Conservation (phyloP, 2,888 invertebrate genomes). For the Acleris holmiana region DNA sequence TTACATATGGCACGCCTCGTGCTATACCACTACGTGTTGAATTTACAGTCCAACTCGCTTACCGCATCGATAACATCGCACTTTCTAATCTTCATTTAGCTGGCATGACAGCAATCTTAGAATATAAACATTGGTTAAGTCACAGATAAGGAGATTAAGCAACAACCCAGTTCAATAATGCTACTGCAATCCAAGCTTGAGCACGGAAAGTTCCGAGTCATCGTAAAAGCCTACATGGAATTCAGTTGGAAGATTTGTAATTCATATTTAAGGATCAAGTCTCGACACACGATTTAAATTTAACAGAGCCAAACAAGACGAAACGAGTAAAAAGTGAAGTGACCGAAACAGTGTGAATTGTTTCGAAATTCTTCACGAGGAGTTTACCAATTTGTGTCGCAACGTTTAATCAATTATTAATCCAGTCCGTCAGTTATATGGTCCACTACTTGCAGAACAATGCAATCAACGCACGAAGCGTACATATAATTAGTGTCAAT, state of each 20-base stretch:
- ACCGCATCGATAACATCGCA: constrained; percentile 53
- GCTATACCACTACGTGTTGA: constrained; percentile 32
- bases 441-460: constrained; percentile 47
- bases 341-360: constrained; percentile 32
- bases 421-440: constrained; percentile 48
- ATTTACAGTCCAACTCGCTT: constrained; percentile 25
- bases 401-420: constrained; percentile 54
- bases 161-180: constrained; percentile 2
- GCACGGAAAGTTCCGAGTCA: too few species aligned
- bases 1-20: constrained; percentile 41
- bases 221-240: too few species aligned
- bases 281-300: neutral
- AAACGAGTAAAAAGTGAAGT: constrained; percentile 24
- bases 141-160: constrained; percentile 47
- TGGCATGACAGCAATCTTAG: constrained; percentile 57
- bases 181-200: too few species aligned
- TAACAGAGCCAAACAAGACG: constrained; percentile 36
- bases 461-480: constrained; percentile 40
- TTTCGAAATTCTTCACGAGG: constrained; percentile 55
- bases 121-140: constrained; percentile 45
- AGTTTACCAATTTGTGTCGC: constrained; percentile 51
- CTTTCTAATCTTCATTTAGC: constrained; percentile 73
- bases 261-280: neutral
- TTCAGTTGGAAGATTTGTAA: neutral
- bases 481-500: constrained; percentile 15